These are phyloP conservation scores for Dissostichus mawsoni DNA, from an alignment of 2,113 vertebrate genomes.

Conservation along the genomic window DNA sequence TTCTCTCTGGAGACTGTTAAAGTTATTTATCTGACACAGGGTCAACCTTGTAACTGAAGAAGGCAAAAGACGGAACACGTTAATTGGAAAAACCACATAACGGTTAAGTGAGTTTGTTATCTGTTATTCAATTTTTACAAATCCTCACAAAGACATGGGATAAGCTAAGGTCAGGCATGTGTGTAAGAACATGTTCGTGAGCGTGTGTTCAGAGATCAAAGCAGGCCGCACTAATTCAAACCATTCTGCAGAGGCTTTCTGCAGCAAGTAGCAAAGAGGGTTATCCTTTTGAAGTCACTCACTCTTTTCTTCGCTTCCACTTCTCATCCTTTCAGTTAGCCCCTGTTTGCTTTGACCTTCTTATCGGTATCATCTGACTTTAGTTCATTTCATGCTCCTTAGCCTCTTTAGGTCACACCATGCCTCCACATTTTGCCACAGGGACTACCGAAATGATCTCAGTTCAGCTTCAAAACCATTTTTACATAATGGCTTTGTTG, in stretches of 20 bases:
- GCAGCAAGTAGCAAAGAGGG: background rate
- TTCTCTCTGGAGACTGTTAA: background rate
- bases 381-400: background rate
- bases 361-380: background rate
- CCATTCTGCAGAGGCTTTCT: background rate
- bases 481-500: too few relatives aligned
- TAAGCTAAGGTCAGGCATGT: background rate
- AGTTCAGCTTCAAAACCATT: background rate
- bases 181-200: background rate
- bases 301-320: background rate
- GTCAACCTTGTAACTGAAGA: background rate
- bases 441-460: background rate
- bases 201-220: slow-evolving; percentile 5
- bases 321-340: background rate
- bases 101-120: background rate
- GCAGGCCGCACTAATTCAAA: background rate
- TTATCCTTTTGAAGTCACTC: slow-evolving; percentile 1
- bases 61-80: background rate
- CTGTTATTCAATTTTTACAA: background rate
- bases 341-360: background rate
- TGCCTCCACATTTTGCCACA: background rate
- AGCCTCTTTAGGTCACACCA: background rate
- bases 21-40: background rate
- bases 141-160: background rate
- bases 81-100: background rate